These are phyloP conservation scores for Epicampocera succincta DNA, from an alignment of 2,888 invertebrate species.

Conservation along the genomic window DNA sequence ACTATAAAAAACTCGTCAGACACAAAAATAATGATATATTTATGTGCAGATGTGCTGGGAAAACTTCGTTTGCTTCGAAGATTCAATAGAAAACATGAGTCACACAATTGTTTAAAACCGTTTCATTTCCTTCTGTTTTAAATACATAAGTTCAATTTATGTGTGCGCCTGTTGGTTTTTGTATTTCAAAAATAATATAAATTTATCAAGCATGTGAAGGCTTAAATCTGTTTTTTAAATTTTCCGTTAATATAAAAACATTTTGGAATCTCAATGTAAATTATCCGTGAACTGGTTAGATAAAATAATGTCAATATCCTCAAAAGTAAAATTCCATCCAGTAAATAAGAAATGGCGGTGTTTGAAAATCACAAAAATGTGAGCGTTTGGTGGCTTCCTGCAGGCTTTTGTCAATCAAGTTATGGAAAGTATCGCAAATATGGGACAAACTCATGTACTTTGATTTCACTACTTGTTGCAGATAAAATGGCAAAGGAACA, in stretches of 20 bases:
- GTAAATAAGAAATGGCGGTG: constrained; percentile 72
- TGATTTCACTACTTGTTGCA: constrained; percentile 84
- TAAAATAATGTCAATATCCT: constrained; percentile 13
- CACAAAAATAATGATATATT: no score
- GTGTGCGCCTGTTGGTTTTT: no score
- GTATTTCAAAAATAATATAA: no score
- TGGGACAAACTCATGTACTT: constrained; percentile 85
- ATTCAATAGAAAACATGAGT: no score
- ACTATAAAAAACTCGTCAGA: no score
- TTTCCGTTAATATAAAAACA: constrained; percentile 4
- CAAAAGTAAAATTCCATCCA: constrained; percentile 29
- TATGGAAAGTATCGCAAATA: constrained; percentile 82
- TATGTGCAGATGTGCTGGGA: no score
- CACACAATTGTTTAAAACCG: no score
- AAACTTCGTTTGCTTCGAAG: no score
- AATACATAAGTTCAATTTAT: no score
- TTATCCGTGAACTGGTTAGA: not conserved
- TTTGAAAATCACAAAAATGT: constrained; percentile 77
- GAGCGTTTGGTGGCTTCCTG: constrained; percentile 83
- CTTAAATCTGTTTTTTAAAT: not conserved
- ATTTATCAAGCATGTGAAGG: no score
- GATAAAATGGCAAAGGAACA: constrained; percentile 79
- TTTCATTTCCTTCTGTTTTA: no score
- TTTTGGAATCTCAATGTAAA: constrained; percentile 1
- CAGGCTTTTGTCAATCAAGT: constrained; percentile 84